Base-by-base conservation (phyloP, 2,888 invertebrate species). In the Xestia rhomboidea region DNA sequence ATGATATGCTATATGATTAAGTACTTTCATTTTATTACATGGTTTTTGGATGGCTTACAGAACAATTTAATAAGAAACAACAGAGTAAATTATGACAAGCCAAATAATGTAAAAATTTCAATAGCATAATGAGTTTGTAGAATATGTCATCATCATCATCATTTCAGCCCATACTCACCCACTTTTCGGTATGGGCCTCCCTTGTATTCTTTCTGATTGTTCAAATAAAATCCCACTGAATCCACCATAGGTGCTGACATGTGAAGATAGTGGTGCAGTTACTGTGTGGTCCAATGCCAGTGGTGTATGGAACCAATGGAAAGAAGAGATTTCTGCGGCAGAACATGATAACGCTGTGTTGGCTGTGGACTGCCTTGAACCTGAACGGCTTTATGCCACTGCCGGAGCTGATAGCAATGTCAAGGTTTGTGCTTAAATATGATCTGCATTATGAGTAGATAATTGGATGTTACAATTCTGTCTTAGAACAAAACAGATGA, bases 401-500 rank as follows among this genome's bases (percentile, higher is more conserved):
- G 94, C 92, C n/a, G 95, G 96, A 64, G 95, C 93, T 84, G 97
- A 97, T 91, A 95, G 95, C 30, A 94, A 95, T 91, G 93, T 94
- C n/a, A 97, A 97, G 94, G 97, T 95, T 64, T 24, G 63, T 41
- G 10, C 64, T 27, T 27, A 3, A 64, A n/a, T 7, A 38, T n/a
- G 0, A 63, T 24, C 38, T 38, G 24, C 13, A 38, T n/a, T 8
- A 21, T 10, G 3, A 30, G n/a, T 15, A 64, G 2, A n/a, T n/a
- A 15, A 30, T 27, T 60, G 57, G 8, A 27, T 27, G 2, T 27
- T 15, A 15, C 27, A 57, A 57, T 57, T 27, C 27, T 57, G 27
- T 27, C n/a, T 57, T 49, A 49, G 21, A 49, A 49, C 49, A 49
- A 49, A 6, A 49, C 21, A 8, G 49, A 49, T 49, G 49, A 49